Percentiles rank a stretch among this genome's conserved stretches.
phyloP scores from a whole-genome alignment of 2,888 invertebrate genomes.

The Tineola bisselliella region DNA sequence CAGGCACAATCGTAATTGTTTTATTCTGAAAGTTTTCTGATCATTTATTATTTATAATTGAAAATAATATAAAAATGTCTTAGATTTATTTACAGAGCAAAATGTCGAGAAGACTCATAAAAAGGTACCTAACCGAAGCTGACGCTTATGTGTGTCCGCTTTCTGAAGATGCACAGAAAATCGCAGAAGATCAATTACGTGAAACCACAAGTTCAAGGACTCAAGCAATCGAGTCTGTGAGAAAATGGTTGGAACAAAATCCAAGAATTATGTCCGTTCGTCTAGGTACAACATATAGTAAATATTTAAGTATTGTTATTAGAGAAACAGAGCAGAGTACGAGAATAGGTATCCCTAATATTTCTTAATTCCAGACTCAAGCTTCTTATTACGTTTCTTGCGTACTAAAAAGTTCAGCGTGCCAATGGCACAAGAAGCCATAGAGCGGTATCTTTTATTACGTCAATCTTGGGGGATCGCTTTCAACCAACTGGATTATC shows the following conservation, averaged over 20 bases:
- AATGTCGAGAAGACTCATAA: constrained; percentile 37
- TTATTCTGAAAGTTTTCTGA: no score
- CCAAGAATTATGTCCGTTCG: constrained; percentile 74
- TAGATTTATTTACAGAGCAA: neutral
- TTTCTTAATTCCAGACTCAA: constrained; percentile 62
- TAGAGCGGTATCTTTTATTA: constrained; percentile 80
- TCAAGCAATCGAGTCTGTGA: constrained; percentile 72
- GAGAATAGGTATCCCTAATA: neutral
- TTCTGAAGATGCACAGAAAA: constrained; percentile 67
- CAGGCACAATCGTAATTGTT: no score
- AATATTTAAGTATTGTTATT: neutral
- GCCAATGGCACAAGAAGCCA: constrained; percentile 79
- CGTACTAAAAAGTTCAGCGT: constrained; percentile 85
- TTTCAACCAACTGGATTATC: constrained; percentile 77
- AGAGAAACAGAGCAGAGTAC: no score
- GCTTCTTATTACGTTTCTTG: constrained; percentile 78
- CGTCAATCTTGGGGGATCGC: constrained; percentile 80
- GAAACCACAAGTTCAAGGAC: constrained; percentile 73
- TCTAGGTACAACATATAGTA: constrained; percentile 56
- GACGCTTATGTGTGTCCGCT: constrained; percentile 73
- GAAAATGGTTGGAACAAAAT: constrained; percentile 77
- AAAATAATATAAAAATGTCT: neutral
- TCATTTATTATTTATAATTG: neutral
- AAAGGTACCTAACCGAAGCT: constrained; percentile 65
- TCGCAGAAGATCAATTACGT: constrained; percentile 74